Conservation (phyloP, 2,113 vertebrate genomes). For the Sylvilagus bachmani region DNA sequence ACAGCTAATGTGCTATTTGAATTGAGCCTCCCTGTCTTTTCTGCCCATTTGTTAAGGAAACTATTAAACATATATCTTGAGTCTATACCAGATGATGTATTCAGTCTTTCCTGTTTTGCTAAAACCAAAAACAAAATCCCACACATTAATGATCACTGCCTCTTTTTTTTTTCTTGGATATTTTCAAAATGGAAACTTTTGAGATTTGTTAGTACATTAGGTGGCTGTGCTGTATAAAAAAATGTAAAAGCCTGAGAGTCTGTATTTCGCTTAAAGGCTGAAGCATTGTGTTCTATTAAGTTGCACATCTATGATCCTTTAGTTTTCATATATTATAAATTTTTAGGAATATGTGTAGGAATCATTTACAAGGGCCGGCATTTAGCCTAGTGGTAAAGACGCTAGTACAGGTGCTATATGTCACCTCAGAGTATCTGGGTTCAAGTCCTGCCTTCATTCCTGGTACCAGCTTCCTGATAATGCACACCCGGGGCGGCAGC, state of each 20-base stretch:
- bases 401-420: too few species aligned
- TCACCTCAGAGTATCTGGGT: too few species aligned
- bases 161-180: not conserved
- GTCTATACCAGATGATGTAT: not conserved
- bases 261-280: constrained; percentile 38
- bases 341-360: constrained; percentile 11
- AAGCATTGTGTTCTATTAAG: not conserved
- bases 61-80: not conserved
- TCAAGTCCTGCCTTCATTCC: too few species aligned
- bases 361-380: not conserved
- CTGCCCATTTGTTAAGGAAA: constrained; percentile 25
- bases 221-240: not conserved
- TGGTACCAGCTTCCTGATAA: too few species aligned
- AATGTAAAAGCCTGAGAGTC: not conserved
- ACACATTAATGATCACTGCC: not conserved
- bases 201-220: not conserved
- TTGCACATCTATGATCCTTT: constrained; percentile 1
- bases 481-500: too few species aligned
- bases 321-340: not conserved
- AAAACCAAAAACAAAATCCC: not conserved
- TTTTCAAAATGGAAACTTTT: constrained; percentile 16
- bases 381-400: too few species aligned
- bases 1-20: not conserved
- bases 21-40: not conserved
- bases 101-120: not conserved